Evolutionary conservation across 2,113 vertebrate species (phyloP), one percentile per base, ranked within the genome.

Genomic region (Cromileptes altivelis): DNA sequence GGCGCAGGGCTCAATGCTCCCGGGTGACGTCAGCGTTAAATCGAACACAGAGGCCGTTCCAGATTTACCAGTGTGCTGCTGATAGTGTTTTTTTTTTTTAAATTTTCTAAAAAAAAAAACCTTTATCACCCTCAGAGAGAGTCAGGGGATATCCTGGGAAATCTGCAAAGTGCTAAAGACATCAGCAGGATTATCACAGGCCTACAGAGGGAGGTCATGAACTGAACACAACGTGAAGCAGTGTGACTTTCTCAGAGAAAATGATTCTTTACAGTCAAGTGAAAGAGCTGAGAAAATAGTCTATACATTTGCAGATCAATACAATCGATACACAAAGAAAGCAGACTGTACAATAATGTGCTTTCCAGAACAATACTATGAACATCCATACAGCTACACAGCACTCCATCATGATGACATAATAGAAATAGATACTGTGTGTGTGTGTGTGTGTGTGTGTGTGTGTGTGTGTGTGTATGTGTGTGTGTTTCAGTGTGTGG

Each of bases 1-100:
- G 92, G 95, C 84, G 94, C 86, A 40, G 88, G 86, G 85, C 90
- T 90, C 89, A 73, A 73, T 68, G 80, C 89, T 93, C 87, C 75
- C 62, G 47, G 76, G 91, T 96, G 95, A 96, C 93, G 95, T 95
- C 93, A 95, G 85, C 78, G 9, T 85, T 84, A 85, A 82, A 90
- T 86, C 70, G 77, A 93, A 91, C 74, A 85, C 84, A 84, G 82
- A 85, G 62, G 53, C 90, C 10, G 49, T 61, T 84, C 50, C 76
- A 77, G 84, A 89, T 63, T 86, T 74, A 80, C 65, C 67, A 56
- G 57, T 70, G 84, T 64, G 65, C 78, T 80, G 70, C 82, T 78
- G 58, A 76, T 70, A 62, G 61, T 63, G 45, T 49, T 65, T 60
- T 75, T 58, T 47, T 19, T 40, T 70, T 56, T 37, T 6, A n/a